phyloP scores from a whole-genome alignment of 2,888 invertebrate genomes.

The Mylabris sibirica region DNA sequence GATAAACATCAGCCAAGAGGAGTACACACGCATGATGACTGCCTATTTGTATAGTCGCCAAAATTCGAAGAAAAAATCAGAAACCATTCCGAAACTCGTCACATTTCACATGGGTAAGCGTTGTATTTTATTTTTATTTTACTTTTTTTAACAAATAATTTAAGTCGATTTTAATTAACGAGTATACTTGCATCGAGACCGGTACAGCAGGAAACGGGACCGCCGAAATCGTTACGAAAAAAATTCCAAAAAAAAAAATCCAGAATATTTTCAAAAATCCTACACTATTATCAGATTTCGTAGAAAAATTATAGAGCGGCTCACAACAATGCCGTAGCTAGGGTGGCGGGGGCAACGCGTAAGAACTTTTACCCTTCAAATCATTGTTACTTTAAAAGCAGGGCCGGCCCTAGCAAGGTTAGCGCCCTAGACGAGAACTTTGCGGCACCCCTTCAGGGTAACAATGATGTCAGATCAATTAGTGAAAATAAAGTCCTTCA shows the following conservation, averaged over 20 bases:
- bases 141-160: constrained; percentile 27
- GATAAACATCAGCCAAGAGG: constrained; percentile 72
- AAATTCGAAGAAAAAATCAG: constrained; percentile 48
- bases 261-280: not conserved
- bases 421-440: too few species aligned
- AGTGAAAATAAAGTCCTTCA: too few species aligned
- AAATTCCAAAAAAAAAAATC: not conserved
- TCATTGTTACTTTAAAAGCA: too few species aligned
- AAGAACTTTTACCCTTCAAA: too few species aligned
- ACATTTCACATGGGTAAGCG: constrained; percentile 55
- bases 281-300: too few species aligned
- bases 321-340: too few species aligned
- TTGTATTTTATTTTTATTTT: not conserved
- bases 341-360: too few species aligned
- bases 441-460: too few species aligned
- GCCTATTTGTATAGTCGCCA: constrained; percentile 64
- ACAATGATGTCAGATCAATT: too few species aligned
- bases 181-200: constrained; percentile 12
- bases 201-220: constrained; percentile 23
- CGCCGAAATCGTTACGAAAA: constrained; percentile 19
- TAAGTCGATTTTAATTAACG: constrained; percentile 19
- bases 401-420: too few species aligned
- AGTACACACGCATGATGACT: constrained; percentile 69
- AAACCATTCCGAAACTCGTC: constrained; percentile 52
- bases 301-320: too few species aligned